These are phyloP conservation scores for Cerceris rybyensis DNA, from an alignment of 2,888 invertebrate genomes.

Conservation along the genomic window DNA sequence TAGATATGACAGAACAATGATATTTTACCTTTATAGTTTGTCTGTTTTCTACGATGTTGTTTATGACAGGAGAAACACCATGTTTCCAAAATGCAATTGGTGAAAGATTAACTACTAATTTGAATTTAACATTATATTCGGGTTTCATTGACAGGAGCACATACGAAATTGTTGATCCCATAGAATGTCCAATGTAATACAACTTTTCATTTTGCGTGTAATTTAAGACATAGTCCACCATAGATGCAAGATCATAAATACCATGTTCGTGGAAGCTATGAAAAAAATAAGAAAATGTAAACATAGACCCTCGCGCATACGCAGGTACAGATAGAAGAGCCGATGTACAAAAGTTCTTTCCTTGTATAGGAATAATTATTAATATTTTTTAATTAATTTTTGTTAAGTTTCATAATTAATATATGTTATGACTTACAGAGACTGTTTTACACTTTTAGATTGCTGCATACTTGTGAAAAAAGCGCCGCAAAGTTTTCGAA, in stretches of 20 bases:
- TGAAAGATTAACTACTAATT: slow-evolving; percentile 83
- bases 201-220: slow-evolving; percentile 83
- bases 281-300: background rate
- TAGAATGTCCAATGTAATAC: slow-evolving; percentile 93
- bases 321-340: too few species aligned
- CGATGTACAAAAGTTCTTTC: too few species aligned
- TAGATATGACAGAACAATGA: too few species aligned
- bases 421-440: too few species aligned
- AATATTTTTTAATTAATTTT: too few species aligned
- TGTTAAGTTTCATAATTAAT: too few species aligned
- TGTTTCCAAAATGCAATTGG: slow-evolving; percentile 65
- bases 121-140: slow-evolving; percentile 86
- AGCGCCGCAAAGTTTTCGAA: too few species aligned
- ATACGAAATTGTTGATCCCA: slow-evolving; percentile 91
- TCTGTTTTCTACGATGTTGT: too few species aligned
- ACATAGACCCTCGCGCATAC: background rate
- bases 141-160: slow-evolving; percentile 87
- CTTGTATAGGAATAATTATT: too few species aligned
- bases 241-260: slow-evolving; percentile 91
- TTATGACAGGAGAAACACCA: background rate
- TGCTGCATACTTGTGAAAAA: too few species aligned
- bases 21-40: too few species aligned
- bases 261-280: slow-evolving; percentile 93
- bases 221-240: slow-evolving; percentile 87
- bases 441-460: too few species aligned